Evolutionary conservation across 2,888 invertebrate genomes (phyloP).

Genomic region (Lepidochitona cinerea): DNA sequence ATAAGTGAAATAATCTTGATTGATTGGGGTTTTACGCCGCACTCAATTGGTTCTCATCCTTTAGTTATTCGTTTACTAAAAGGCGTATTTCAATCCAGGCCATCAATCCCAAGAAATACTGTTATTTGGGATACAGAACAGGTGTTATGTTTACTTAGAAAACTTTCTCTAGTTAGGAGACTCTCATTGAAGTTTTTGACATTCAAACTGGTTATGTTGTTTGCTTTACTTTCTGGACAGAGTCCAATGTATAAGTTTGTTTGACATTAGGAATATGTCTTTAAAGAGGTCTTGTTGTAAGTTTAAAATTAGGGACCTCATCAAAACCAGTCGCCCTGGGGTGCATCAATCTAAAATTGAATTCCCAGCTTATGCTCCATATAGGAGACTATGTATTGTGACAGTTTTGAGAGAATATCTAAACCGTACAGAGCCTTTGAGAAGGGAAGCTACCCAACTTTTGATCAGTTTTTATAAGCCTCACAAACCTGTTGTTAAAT

Average conservation of each 20-base stretch:
- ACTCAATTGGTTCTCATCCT: slow-evolving; percentile 10
- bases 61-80: slow-evolving; percentile 30
- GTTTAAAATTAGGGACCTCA: slow-evolving; percentile 15
- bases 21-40: no score
- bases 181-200: slow-evolving; percentile 22
- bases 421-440: not conserved
- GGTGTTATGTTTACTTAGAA: slow-evolving; percentile 25
- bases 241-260: no score
- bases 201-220: slow-evolving; percentile 24
- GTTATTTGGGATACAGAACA: slow-evolving; percentile 27
- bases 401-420: slow-evolving; percentile 17
- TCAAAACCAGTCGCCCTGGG: slow-evolving; percentile 28
- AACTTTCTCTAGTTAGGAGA: slow-evolving; percentile 4
- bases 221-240: slow-evolving; percentile 29
- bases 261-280: slow-evolving; percentile 21
- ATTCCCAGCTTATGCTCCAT: slow-evolving; percentile 10
- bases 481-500: slow-evolving; percentile 15
- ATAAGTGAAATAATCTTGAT: no score
- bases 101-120: slow-evolving; percentile 23
- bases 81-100: slow-evolving; percentile 26
- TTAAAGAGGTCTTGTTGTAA: not conserved
- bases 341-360: slow-evolving; percentile 10
- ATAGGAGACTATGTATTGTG: slow-evolving; percentile 24
- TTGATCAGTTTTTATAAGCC: slow-evolving; percentile 24
- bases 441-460: slow-evolving; percentile 9